These are phyloP conservation scores for Calephelis perditalis DNA, from an alignment of 2,888 invertebrate species.

Conservation along the genomic window DNA sequence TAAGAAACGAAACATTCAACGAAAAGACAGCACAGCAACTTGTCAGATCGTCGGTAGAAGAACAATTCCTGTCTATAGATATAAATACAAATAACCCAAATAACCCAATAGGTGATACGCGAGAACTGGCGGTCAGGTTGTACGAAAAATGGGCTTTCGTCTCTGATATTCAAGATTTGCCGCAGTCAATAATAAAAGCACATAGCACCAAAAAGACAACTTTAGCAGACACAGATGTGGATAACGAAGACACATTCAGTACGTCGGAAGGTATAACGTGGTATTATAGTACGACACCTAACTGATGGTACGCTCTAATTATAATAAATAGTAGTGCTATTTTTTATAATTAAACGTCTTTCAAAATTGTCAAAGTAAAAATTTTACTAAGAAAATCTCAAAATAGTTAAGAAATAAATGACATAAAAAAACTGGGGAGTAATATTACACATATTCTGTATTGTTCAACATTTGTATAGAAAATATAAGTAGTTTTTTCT, in stretches of 20 bases:
- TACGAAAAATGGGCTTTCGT: conserved; percentile 57
- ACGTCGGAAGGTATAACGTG: conserved; percentile 27
- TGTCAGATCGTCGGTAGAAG: conserved; percentile 49
- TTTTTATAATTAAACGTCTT: too few species aligned
- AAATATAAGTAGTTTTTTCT: too few species aligned
- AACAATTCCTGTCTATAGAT: conserved; percentile 36
- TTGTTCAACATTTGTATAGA: too few species aligned
- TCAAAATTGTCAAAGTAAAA: too few species aligned
- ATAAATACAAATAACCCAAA: conserved; percentile 25
- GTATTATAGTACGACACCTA: conserved; percentile 30
- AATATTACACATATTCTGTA: too few species aligned
- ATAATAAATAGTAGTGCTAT: too few species aligned
- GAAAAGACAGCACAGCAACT: conserved; percentile 72
- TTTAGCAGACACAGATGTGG: conserved; percentile 35
- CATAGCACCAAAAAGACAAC: conserved; percentile 38
- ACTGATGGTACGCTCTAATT: conserved; percentile 8
- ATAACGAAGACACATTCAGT: conserved; percentile 25
- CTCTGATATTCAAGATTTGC: conserved; percentile 54
- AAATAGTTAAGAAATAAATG: too few species aligned
- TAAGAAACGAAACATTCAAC: conserved; percentile 74
- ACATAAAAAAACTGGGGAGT: too few species aligned
- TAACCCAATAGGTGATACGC: conserved; percentile 23
- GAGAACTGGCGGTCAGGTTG: conserved; percentile 36
- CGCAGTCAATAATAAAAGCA: conserved; percentile 39
- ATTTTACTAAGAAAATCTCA: too few species aligned